Evolutionary conservation across 2,797 vertebrate species (phyloP).

Genomic region (Carcharodon carcharias): DNA sequence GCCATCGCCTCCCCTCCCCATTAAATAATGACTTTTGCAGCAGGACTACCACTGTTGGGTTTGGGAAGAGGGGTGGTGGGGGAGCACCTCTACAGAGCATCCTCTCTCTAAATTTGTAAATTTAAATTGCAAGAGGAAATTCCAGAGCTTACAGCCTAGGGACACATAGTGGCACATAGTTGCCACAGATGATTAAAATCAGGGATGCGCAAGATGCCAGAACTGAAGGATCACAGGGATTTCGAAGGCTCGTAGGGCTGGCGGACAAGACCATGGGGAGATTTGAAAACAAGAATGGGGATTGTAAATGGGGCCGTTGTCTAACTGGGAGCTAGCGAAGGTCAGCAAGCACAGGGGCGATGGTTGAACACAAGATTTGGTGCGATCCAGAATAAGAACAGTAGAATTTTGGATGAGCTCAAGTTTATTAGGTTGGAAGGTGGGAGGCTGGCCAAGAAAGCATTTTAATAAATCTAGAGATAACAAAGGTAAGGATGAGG

Average conservation of each 20-base stretch:
- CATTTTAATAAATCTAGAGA: neutral
- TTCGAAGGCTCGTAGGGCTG: neutral
- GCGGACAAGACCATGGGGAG: neutral
- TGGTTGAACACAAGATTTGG: neutral
- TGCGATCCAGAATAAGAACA: neutral
- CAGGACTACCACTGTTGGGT: neutral
- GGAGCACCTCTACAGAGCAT: too few relatives aligned
- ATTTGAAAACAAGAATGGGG: neutral
- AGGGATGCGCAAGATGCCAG: neutral
- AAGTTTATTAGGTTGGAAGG: neutral
- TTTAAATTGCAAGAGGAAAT: neutral
- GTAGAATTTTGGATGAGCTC: neutral
- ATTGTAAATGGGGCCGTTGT: neutral
- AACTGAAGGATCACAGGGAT: neutral
- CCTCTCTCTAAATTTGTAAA: neutral
- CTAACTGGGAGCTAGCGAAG: neutral
- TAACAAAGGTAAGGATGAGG: neutral
- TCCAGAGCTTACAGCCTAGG: neutral
- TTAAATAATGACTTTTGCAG: neutral
- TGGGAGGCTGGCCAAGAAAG: neutral
- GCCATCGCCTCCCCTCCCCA: too few relatives aligned
- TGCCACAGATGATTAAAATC: neutral
- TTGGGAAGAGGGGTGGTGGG: too few relatives aligned
- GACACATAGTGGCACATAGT: too few relatives aligned
- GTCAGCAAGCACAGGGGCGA: neutral